A percentile compares a stretch with the other conserved stretches of the same genome.
Conservation (phyloP, 2,113 vertebrate species). For the human region DNA sequence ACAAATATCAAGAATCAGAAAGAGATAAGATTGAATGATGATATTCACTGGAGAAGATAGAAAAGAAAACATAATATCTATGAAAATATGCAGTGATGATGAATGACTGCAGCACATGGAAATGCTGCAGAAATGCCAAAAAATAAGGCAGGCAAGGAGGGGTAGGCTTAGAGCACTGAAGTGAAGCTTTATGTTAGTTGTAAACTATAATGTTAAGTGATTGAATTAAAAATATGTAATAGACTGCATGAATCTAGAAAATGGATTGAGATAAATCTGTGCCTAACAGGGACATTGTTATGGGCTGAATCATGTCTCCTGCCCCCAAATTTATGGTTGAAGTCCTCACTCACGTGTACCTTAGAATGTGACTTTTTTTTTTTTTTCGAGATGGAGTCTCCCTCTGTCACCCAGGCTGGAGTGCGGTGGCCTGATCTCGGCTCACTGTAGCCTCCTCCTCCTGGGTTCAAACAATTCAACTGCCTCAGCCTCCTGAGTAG, state of each 20-base stretch:
- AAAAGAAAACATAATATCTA: conserved; percentile 42
- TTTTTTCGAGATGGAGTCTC: too few species aligned
- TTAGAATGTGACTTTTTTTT: background rate
- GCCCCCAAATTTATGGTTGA: background rate
- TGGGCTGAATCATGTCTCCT: background rate
- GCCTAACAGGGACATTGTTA: background rate
- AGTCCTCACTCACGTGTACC: background rate
- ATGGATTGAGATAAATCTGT: background rate
- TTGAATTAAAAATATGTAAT: conserved; percentile 13
- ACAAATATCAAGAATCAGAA: conserved; percentile 40
- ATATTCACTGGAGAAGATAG: conserved; percentile 44
- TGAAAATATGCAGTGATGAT: conserved; percentile 61
- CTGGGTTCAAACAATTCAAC: too few species aligned
- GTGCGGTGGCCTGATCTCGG: too few species aligned
- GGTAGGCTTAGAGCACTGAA: background rate
- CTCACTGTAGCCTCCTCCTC: too few species aligned
- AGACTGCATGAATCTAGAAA: background rate
- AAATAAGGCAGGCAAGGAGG: background rate
- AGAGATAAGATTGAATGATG: conserved; percentile 62
- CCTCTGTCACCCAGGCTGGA: too few species aligned
- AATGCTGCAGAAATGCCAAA: conserved; percentile 41
- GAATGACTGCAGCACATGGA: conserved; percentile 22
- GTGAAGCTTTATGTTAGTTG: background rate
- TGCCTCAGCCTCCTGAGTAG: too few species aligned
- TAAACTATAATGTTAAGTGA: background rate